Evolutionary conservation across 1,140 invertebrate genomes (phyloP).

Genomic region (Drosophila lacteicornis): DNA sequence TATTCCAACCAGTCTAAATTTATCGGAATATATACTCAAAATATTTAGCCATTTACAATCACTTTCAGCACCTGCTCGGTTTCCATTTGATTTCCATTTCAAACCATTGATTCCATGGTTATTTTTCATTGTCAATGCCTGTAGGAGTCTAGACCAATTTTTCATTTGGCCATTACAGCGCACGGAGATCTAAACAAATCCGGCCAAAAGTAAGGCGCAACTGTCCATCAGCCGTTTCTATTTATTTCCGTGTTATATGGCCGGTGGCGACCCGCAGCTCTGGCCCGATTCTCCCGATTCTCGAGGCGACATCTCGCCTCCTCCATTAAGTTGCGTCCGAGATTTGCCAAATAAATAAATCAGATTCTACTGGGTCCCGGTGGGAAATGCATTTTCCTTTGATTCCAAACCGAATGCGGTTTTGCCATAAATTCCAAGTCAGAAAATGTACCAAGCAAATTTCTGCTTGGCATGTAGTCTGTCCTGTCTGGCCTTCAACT

Average conservation of each 20-base stretch:
- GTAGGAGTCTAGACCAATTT: slow-evolving; percentile 36
- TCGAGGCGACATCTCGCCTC: slow-evolving; percentile 25
- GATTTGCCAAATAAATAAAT: slow-evolving; percentile 72
- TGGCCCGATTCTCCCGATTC: slow-evolving; percentile 22
- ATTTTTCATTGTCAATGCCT: slow-evolving; percentile 37
- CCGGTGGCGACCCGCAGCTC: slow-evolving; percentile 4
- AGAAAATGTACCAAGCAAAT: slow-evolving; percentile 15
- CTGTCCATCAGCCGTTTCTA: slow-evolving; percentile 53
- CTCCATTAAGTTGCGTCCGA: slow-evolving; percentile 35
- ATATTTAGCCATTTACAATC: neutral
- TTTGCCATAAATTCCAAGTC: slow-evolving; percentile 38
- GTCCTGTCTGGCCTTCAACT: slow-evolving; percentile 66
- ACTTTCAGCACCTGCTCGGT: neutral
- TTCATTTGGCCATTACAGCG: slow-evolving; percentile 55
- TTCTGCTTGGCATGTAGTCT: slow-evolving; percentile 20
- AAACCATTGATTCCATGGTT: slow-evolving; percentile 18
- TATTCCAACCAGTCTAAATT: no score
- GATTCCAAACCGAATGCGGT: slow-evolving; percentile 44
- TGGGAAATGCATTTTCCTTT: slow-evolving; percentile 65
- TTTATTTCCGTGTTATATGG: slow-evolving; percentile 62
- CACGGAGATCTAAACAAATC: slow-evolving; percentile 31
- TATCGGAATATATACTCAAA: neutral
- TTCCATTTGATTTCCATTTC: neutral
- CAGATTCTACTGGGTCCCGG: slow-evolving; percentile 40
- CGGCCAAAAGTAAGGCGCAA: slow-evolving; percentile 65